Evolutionary conservation across 2,888 invertebrate species (phyloP), one percentile per base, ranked within the genome.

Genomic region (Diogma glabrata): DNA sequence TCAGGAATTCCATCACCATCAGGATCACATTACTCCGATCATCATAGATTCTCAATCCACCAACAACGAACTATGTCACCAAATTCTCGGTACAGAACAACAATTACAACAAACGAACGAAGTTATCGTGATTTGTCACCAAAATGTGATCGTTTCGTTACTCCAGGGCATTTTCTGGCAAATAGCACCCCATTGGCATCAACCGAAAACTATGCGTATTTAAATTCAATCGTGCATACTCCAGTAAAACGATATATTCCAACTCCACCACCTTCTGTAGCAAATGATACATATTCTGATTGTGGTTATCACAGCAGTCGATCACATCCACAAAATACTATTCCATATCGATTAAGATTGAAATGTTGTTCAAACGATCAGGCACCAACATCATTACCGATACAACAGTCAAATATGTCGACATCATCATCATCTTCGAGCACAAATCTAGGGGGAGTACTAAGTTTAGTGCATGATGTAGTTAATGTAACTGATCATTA

Each of bases 171-270:
- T 47, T 64, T 61, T 53, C 54, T 63, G 19, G 60, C 63, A 4
- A 62, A 61, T 43, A 61, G 60, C 26, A 59, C 63, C 19, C 63
- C 67, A 2, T 52, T 66, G 26, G 60, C 63, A 30, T 62, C 67
- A 12, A 65, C 60, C 45, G 67, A 68, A 53, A 61, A 61, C 0
- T 65, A 65, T 24, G 60, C 64, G 17, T 70, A 68, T 55, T 56
- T 70, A 46, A 62, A 69, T 0, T 66, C 70, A n/a, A 63, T 67
- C 12, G 69, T 67, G 5, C 70, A 70, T 52, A 70, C 70, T 6
- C 70, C 70, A 3, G 67, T 70, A 1, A 70, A 70, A 49, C 65
- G 70, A 0, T 70, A 70, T 52, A 64, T 70, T 14, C 70, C 70
- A 4, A 69, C 69, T 5, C 70, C 70, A 17, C 68, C 70, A 3